These are phyloP conservation scores for Diadema setosum DNA, from an alignment of 35 echinoderm and acorn worm species.

Conservation along the genomic window DNA sequence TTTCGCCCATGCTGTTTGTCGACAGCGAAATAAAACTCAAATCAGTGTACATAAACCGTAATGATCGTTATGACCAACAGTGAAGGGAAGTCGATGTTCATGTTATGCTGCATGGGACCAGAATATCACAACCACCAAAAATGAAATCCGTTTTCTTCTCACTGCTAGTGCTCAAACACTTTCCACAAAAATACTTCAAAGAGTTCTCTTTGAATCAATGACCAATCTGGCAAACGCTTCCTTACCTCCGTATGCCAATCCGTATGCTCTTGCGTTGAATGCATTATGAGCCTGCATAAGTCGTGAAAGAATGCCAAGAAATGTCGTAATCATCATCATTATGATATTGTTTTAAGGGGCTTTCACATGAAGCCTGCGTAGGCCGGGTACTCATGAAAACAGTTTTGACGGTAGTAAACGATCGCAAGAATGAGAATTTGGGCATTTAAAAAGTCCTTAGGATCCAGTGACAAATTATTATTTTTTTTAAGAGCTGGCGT, in stretches of 20 bases:
- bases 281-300: constrained; percentile 76
- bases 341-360: no score
- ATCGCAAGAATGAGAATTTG: no score
- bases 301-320: neutral
- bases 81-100: neutral
- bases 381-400: no score
- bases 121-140: neutral
- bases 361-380: no score
- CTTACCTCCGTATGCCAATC: constrained; percentile 56
- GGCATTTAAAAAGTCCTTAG: no score
- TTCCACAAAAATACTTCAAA: neutral
- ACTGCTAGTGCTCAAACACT: neutral
- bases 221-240: neutral
- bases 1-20: no score
- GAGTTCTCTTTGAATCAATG: neutral
- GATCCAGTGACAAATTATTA: neutral
- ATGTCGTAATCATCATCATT: no score
- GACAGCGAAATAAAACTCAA: no score
- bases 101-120: neutral
- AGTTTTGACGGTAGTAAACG: no score
- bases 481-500: no score
- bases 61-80: neutral
- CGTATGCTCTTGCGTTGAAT: constrained; percentile 60
- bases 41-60: no score
- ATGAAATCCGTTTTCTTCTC: neutral